Conservation (phyloP, 2,113 vertebrate species). For the Macrotus californicus region DNA sequence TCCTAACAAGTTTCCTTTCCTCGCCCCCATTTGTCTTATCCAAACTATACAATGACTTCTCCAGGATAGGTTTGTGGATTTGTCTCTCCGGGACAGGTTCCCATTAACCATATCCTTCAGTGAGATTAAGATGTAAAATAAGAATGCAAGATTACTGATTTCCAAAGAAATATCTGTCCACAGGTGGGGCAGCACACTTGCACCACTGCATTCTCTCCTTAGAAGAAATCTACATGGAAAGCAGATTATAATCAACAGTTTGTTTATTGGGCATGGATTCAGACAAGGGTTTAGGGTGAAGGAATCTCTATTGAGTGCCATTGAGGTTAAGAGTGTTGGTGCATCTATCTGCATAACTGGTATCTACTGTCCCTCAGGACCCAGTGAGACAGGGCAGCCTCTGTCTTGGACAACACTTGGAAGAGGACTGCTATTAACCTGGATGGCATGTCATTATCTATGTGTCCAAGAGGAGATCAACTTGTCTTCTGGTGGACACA, state of each 20-base stretch:
- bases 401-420: background rate
- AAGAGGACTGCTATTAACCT: background rate
- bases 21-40: background rate
- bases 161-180: background rate
- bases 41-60: background rate
- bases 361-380: background rate
- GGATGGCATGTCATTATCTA: background rate
- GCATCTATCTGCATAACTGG: background rate
- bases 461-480: background rate
- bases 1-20: background rate
- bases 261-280: background rate
- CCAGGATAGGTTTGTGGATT: background rate
- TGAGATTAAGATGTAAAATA: background rate
- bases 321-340: background rate
- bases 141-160: conserved; percentile 7
- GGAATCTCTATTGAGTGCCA: background rate
- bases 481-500: background rate
- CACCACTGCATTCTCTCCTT: background rate
- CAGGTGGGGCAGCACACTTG: background rate
- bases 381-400: background rate
- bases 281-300: background rate
- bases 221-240: background rate
- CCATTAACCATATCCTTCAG: background rate
- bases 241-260: conserved; percentile 12
- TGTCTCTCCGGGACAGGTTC: background rate